Evolutionary conservation across 2,797 vertebrate species (phyloP), one percentile per base, ranked within the genome.

Genomic region (Chlorospingus semifuscus): DNA sequence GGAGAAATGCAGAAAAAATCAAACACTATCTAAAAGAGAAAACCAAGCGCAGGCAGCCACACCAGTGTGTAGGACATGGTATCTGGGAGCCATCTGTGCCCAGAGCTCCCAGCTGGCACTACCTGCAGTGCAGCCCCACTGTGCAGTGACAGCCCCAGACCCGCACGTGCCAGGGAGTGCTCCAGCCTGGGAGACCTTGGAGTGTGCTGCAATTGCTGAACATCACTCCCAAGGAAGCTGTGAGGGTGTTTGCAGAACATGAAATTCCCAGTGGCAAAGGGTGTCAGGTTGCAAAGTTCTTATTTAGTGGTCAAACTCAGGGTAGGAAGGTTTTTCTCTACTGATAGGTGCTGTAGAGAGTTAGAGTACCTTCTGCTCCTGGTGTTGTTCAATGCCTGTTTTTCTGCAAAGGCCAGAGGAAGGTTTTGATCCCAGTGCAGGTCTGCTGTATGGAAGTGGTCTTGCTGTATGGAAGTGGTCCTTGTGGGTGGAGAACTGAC

Each of bases 81-180:
- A 26, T 71, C 59, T 85, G 72, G 46, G 49, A 90, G 37, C 80
- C 83, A 75, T 53, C 83, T 88, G 72, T 60, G 57, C 72, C 72
- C 5, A 3, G 24, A 42, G 13, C 6, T 91, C 47, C 47, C 70
- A 72, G 61, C 17, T 86, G 65, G 52, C 18, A 3, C 30, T 75
- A n/a, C 37, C 65, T 36, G 12, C 3, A 4, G n/a, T 2, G 4
- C 60, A 92, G 34, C 21, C 24, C 49, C 2, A 3, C 3, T 0
- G 39, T 4, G 30, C 42, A 66, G 44, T 5, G 3, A 24, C 41
- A 76, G 72, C 13, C n/a, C 21, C 5, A 5, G 52, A 10, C 30
- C 29, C 7, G 5, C 16, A 26, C 0, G 0, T 82, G 36, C n/a
- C 55, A 50, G 17, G 19, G 27, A 60, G 26, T 32, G 2, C 14